phyloP scores from a whole-genome alignment of 2,888 invertebrate species.

The Aporophyla lueneburgensis region DNA sequence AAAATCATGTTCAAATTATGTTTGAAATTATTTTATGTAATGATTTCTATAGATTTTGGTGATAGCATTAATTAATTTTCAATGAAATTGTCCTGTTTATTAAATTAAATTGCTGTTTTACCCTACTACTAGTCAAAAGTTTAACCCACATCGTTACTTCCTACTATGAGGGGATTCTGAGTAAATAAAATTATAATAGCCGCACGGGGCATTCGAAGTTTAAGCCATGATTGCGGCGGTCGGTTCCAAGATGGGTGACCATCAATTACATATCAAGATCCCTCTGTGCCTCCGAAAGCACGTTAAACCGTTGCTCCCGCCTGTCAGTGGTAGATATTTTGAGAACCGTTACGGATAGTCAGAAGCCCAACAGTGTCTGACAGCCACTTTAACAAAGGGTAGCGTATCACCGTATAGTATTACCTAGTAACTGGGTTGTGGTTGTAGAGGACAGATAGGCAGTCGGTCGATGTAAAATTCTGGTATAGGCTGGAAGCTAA shows the following conservation, averaged over 20 bases:
- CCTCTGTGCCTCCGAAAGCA: background rate
- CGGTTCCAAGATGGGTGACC: too few species aligned
- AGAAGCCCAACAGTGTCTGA: background rate
- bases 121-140: background rate
- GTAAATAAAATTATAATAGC: background rate
- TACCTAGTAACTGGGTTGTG: background rate
- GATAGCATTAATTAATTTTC: background rate
- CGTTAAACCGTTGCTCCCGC: background rate
- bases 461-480: background rate
- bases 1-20: constrained; percentile 20
- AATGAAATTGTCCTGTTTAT: background rate
- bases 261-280: too few species aligned
- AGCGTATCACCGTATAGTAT: too few species aligned
- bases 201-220: too few species aligned
- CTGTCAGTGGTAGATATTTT: background rate
- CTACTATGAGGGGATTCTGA: background rate
- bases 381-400: background rate
- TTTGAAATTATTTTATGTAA: background rate
- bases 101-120: background rate
- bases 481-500: background rate
- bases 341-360: background rate
- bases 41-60: background rate
- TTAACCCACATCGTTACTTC: background rate
- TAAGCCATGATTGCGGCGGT: too few species aligned
- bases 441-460: background rate